phyloP scores from a whole-genome alignment of 2,888 invertebrate genomes.

The Parthenolecanium corni region DNA sequence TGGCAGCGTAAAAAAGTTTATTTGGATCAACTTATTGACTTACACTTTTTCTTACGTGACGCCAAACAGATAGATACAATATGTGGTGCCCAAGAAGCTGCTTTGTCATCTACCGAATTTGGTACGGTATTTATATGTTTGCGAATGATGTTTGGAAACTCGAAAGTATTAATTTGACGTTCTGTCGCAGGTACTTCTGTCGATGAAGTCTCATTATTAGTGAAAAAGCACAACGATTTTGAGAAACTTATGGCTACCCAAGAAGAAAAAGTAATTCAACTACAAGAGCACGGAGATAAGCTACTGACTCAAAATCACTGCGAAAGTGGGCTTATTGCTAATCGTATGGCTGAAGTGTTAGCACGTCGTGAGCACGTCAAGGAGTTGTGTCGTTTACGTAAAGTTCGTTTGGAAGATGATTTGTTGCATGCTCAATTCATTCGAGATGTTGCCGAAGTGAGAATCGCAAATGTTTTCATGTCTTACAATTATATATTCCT shows the following conservation, averaged over 20 bases:
- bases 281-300: conserved; percentile 76
- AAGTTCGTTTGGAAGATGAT: conserved; percentile 59
- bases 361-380: conserved; percentile 54
- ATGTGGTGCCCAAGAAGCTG: conserved; percentile 76
- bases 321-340: conserved; percentile 66
- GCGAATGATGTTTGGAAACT: background rate
- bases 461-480: background rate
- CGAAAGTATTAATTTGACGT: background rate
- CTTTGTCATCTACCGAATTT: conserved; percentile 41
- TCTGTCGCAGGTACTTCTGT: conserved; percentile 51
- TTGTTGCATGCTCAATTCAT: conserved; percentile 80
- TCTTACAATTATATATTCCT: too few relatives aligned
- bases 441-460: conserved; percentile 70
- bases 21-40: conserved; percentile 78
- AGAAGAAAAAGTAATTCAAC: conserved; percentile 71
- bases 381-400: conserved; percentile 54
- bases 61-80: conserved; percentile 83
- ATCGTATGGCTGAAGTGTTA: conserved; percentile 61
- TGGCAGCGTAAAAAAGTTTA: conserved; percentile 84
- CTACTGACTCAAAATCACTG: conserved; percentile 83
- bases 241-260: conserved; percentile 78
- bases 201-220: conserved; percentile 77
- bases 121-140: conserved; percentile 35
- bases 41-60: conserved; percentile 89
- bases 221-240: conserved; percentile 90